Evolutionary conservation across 2,888 invertebrate genomes (phyloP).

Genomic region (Brachypalpus laphriformis): DNA sequence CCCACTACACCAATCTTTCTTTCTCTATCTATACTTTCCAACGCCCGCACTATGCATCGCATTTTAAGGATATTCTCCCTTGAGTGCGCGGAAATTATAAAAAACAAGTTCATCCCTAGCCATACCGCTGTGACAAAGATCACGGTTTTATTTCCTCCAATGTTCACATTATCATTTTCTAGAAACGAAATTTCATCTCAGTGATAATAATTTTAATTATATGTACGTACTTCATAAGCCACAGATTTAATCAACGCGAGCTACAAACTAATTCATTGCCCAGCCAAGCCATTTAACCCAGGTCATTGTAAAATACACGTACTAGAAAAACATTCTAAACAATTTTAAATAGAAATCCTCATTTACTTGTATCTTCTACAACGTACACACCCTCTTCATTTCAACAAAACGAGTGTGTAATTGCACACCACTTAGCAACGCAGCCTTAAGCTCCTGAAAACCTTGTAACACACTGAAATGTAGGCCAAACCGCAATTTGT

Average conservation of each 20-base stretch:
- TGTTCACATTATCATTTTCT: no score
- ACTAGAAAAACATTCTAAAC: not conserved
- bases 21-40: no score
- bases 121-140: no score
- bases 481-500: conserved; percentile 58
- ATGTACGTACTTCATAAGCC: not conserved
- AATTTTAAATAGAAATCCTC: not conserved
- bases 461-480: conserved; percentile 54
- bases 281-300: not conserved
- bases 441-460: conserved; percentile 27
- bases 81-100: no score
- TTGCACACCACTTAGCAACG: conserved; percentile 38
- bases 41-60: no score
- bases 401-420: not conserved
- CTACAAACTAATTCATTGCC: not conserved
- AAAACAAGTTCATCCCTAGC: no score
- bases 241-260: not conserved
- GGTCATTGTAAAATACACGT: not conserved
- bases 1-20: no score
- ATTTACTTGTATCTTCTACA: not conserved
- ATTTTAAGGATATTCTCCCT: no score
- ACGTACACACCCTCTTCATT: not conserved
- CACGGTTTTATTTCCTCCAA: no score
- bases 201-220: no score
- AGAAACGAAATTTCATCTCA: no score